phyloP scores from a whole-genome alignment of 2,113 vertebrate genomes.

The Cyanistes caeruleus region DNA sequence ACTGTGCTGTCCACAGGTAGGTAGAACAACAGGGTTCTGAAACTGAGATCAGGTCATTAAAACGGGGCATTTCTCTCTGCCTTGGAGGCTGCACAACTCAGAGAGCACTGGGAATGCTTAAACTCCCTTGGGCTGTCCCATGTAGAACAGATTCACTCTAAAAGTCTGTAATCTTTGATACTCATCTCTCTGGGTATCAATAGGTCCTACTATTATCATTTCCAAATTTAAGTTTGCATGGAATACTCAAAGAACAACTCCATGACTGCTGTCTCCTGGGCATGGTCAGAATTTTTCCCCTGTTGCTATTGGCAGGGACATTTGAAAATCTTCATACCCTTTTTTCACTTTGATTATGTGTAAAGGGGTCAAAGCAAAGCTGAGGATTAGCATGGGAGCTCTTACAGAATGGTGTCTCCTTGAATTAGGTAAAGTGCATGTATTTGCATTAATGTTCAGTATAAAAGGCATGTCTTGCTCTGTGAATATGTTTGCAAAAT shows the following conservation, averaged over 20 bases:
- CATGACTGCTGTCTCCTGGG: background rate
- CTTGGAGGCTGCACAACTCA: background rate
- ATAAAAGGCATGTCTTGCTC: background rate
- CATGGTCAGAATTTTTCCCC: background rate
- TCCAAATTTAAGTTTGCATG: background rate
- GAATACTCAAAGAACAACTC: background rate
- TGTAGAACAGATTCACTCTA: background rate
- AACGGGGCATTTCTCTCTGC: background rate
- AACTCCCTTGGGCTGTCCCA: background rate
- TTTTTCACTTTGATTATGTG: background rate
- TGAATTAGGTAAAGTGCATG: background rate
- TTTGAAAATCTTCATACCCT: background rate
- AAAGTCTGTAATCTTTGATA: background rate
- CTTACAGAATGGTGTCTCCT: background rate
- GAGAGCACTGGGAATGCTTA: background rate
- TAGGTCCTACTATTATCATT: background rate
- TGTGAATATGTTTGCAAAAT: slow-evolving; percentile 21
- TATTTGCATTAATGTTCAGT: slow-evolving; percentile 44
- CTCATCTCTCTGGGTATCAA: background rate
- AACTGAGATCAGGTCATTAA: background rate
- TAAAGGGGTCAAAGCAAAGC: background rate
- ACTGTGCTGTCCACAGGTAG: background rate
- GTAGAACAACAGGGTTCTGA: background rate
- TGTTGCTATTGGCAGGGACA: background rate
- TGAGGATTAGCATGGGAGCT: background rate